Conservation (phyloP, 2,888 invertebrate genomes). For the Eupithecia tripunctaria region DNA sequence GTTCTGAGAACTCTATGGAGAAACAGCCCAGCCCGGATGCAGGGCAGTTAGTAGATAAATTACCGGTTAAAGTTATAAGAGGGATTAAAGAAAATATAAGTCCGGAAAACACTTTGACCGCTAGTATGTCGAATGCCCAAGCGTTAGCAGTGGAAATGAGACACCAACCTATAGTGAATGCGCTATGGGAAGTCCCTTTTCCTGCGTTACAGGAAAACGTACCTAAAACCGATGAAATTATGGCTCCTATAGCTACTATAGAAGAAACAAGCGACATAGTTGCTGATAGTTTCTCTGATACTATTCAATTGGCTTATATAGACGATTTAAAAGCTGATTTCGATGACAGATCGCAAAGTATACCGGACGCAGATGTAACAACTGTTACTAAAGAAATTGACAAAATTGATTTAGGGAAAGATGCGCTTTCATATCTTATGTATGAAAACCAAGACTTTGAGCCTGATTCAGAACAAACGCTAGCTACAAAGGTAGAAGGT, state of each 20-base stretch:
- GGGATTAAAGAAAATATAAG: constrained; percentile 87
- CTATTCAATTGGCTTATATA: constrained; percentile 62
- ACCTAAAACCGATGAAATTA: constrained; percentile 56
- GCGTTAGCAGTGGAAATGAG: constrained; percentile 68
- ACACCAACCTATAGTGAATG: constrained; percentile 57
- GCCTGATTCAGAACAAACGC: constrained; percentile 42
- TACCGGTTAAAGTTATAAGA: constrained; percentile 83
- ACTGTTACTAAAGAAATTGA: constrained; percentile 52
- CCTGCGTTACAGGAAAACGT: constrained; percentile 56
- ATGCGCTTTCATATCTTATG: constrained; percentile 73
- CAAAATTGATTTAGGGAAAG: constrained; percentile 72
- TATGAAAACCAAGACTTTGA: constrained; percentile 68
- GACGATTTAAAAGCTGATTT: constrained; percentile 61
- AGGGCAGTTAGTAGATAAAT: constrained; percentile 75
- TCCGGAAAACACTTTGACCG: constrained; percentile 84
- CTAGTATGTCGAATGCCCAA: constrained; percentile 73
- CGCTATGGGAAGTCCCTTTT: constrained; percentile 57
- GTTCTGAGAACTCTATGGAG: constrained; percentile 74
- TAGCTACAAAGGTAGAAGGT: constrained; percentile 49
- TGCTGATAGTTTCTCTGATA: constrained; percentile 51
- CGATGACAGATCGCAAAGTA: constrained; percentile 14
- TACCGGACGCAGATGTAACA: constrained; percentile 31
- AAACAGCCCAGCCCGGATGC: constrained; percentile 72
- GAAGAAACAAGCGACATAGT: constrained; percentile 72
- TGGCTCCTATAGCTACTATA: constrained; percentile 77